Evolutionary conservation across 1,140 invertebrate genomes (phyloP).

Genomic region (Achroia grisella): DNA sequence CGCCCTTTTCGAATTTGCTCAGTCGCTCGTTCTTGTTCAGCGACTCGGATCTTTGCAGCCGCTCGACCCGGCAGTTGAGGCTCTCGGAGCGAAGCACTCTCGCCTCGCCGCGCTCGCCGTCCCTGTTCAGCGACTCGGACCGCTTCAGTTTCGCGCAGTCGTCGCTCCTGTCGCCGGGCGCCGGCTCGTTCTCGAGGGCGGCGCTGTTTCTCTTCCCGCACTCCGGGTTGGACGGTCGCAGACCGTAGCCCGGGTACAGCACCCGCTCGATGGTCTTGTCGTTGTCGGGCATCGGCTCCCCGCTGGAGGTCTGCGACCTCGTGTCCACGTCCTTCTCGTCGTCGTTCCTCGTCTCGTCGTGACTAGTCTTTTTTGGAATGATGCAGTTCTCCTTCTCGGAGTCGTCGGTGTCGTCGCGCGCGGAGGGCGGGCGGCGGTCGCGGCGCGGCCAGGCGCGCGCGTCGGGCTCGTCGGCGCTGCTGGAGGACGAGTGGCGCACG

Average conservation of each 20-base stretch:
- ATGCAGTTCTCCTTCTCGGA: conserved; percentile 42
- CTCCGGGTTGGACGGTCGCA: conserved; percentile 19
- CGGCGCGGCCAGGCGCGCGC: conserved; percentile 25
- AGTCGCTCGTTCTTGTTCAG: conserved; percentile 83
- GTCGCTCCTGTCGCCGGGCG: conserved; percentile 6
- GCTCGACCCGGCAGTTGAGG: conserved; percentile 60
- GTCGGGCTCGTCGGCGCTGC: conserved; percentile 44
- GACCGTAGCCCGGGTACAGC: conserved; percentile 14
- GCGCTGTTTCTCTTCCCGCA: conserved; percentile 40
- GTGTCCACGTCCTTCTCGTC: conserved; percentile 62
- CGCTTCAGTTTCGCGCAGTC: conserved; percentile 67
- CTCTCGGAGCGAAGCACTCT: conserved; percentile 76
- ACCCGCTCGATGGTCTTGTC: conserved; percentile 31
- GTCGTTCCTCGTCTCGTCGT: conserved; percentile 17
- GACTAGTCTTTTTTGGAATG: conserved; percentile 9
- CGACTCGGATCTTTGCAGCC: conserved; percentile 78
- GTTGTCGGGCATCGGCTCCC: conserved; percentile 43
- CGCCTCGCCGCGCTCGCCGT: conserved; percentile 41
- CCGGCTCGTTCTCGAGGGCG: conserved; percentile 20
- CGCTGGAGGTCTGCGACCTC: conserved; percentile 43
- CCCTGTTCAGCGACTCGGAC: conserved; percentile 76
- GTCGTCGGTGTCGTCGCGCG: conserved; percentile 29
- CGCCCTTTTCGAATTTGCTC: conserved; percentile 87
- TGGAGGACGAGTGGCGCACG: conserved; percentile 38
- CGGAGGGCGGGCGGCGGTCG: conserved; percentile 11